These are phyloP conservation scores for Gonatopus flavifemur DNA, from an alignment of 1,140 invertebrate genomes.

Conservation along the genomic window DNA sequence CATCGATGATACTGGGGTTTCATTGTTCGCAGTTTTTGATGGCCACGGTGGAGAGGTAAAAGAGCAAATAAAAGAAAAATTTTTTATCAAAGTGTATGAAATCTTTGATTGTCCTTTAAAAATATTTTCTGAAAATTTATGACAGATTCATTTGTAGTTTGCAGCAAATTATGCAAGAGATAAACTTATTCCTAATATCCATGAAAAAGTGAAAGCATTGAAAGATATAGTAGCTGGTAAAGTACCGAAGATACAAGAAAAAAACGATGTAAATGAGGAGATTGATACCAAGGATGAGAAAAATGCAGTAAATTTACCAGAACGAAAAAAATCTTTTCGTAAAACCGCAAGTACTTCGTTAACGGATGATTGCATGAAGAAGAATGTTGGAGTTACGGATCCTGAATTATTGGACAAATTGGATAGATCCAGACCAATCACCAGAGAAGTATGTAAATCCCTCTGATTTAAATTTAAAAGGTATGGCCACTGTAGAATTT, in stretches of 20 bases:
- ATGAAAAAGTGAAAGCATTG: slow-evolving; percentile 72
- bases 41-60: slow-evolving; percentile 89
- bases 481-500: too few relatives aligned
- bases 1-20: slow-evolving; percentile 63
- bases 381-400: slow-evolving; percentile 67
- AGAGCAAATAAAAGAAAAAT: slow-evolving; percentile 5
- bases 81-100: slow-evolving; percentile 3
- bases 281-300: slow-evolving; percentile 53
- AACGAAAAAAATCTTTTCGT: slow-evolving; percentile 67
- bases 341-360: slow-evolving; percentile 65
- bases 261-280: slow-evolving; percentile 50
- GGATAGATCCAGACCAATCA: slow-evolving; percentile 64
- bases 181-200: slow-evolving; percentile 75
- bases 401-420: slow-evolving; percentile 68
- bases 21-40: slow-evolving; percentile 91
- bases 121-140: not conserved
- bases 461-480: too few relatives aligned
- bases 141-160: slow-evolving; percentile 62
- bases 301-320: slow-evolving; percentile 38
- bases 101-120: too few relatives aligned
- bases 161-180: slow-evolving; percentile 88
- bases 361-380: slow-evolving; percentile 61
- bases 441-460: slow-evolving; percentile 68
- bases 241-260: slow-evolving; percentile 43
- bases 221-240: slow-evolving; percentile 69